Base-by-base conservation (phyloP, 1,140 invertebrate genomes). In the Gonioctena quinquepunctata region DNA sequence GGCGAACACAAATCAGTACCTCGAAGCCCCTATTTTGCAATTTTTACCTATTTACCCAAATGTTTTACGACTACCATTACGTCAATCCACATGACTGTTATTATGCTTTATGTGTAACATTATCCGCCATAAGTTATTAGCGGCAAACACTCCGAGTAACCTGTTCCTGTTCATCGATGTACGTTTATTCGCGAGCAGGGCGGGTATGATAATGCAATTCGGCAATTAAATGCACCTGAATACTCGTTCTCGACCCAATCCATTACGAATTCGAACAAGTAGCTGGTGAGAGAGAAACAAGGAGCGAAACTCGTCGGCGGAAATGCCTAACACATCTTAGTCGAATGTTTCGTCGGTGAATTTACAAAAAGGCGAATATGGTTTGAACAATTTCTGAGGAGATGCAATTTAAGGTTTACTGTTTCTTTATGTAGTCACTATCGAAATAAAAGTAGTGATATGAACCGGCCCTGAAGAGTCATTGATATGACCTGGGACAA, bases 21-120 rank as follows among this genome's bases (percentile, higher is more conserved):
- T 42, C 11, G 16, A 42, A 42, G 11, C 54, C 54, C 7, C 54
- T 22, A 57, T 25, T 57, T 23, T 57, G 54, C 25, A 57, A 25
- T 57, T 57, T 49, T 57, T 57, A 23, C 19, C 54, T 57, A 22
- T 57, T 57, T 57, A 42, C 33, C 33, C 11, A 42, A 57, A 57
- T 57, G 54, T 4, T 25, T 57, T 22, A 21, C n/a, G 21, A 57
- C 21, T 57, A 57, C 6, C 25, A 57, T 57, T 57, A 23, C 21
- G 13, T 57, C 21, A 57, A 21, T 57, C 25, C n/a, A 19, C 25
- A 5, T 22, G 21, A 21, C 54, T 13, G 11, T 57, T 16, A 57
- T 57, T 57, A 57, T 57, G n/a, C 21, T 21, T 22, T 57, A 23
- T 57, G 25, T 57, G 54, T 42, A 21, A 57, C 8, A 25, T 57